These are phyloP conservation scores for Danio kyathit DNA, from an alignment of 2,797 vertebrate species.

Conservation along the genomic window DNA sequence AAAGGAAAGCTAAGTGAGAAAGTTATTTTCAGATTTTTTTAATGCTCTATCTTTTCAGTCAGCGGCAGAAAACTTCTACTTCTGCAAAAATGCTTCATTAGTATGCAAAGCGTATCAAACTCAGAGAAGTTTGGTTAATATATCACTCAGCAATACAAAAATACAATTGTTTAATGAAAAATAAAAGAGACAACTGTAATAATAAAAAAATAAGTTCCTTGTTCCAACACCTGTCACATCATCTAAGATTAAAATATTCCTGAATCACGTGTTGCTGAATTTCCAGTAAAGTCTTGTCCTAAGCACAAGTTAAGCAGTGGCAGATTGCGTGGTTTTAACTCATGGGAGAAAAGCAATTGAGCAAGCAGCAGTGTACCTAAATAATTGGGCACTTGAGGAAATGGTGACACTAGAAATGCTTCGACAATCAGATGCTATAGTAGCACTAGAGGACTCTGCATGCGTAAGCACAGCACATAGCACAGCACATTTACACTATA, in stretches of 20 bases:
- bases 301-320: background rate
- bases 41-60: too few relatives aligned
- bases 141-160: too few relatives aligned
- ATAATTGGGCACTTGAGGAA: constrained; percentile 67
- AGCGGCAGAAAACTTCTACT: too few relatives aligned
- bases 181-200: too few relatives aligned
- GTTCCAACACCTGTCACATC: background rate
- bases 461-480: background rate
- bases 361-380: constrained; percentile 42
- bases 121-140: too few relatives aligned
- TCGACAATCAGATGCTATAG: constrained; percentile 4
- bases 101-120: too few relatives aligned
- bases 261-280: background rate
- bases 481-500: background rate
- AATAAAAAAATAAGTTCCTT: too few relatives aligned
- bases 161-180: too few relatives aligned
- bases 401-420: constrained; percentile 47
- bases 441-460: constrained; percentile 45
- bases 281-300: background rate
- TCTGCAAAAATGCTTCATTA: too few relatives aligned
- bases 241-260: constrained; percentile 11
- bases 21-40: too few relatives aligned
- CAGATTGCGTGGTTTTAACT: background rate
- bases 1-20: too few relatives aligned
- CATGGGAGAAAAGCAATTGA: constrained; percentile 49